These are phyloP conservation scores for Miniopterus natalensis DNA, from an alignment of 2,113 vertebrate species.

Conservation along the genomic window DNA sequence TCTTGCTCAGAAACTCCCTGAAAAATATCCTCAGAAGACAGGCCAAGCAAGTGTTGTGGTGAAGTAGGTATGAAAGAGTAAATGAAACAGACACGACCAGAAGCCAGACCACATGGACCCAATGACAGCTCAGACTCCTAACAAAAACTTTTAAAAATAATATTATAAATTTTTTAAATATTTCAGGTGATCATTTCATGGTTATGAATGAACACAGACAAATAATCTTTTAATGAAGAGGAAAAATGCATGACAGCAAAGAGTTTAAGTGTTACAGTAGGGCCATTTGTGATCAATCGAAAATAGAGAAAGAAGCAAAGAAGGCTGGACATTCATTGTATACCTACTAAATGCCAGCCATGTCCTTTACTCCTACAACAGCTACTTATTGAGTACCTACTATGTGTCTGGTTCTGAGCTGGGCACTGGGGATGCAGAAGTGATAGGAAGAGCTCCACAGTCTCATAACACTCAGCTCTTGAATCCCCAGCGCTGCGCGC, in stretches of 20 bases:
- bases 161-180: not conserved
- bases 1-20: slow-evolving; percentile 41
- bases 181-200: not conserved
- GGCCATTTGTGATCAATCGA: not conserved
- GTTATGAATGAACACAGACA: not conserved
- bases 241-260: not conserved
- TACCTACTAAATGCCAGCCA: not conserved
- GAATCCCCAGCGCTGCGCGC: not conserved
- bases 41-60: not conserved
- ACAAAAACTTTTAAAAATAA: not conserved
- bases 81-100: not conserved
- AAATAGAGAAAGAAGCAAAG: not conserved
- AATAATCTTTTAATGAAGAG: not conserved
- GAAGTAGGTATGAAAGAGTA: rapidly evolving
- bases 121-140: not conserved
- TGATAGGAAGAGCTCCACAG: not conserved
- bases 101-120: no score
- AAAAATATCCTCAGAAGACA: slow-evolving; percentile 48
- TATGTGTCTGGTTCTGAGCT: not conserved
- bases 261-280: not conserved
- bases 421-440: not conserved
- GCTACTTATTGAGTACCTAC: not conserved
- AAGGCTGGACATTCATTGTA: not conserved
- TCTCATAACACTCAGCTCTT: no score
- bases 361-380: not conserved